Evolutionary conservation across 2,888 invertebrate species (phyloP).

Genomic region (Drosophila austrosaltans): DNA sequence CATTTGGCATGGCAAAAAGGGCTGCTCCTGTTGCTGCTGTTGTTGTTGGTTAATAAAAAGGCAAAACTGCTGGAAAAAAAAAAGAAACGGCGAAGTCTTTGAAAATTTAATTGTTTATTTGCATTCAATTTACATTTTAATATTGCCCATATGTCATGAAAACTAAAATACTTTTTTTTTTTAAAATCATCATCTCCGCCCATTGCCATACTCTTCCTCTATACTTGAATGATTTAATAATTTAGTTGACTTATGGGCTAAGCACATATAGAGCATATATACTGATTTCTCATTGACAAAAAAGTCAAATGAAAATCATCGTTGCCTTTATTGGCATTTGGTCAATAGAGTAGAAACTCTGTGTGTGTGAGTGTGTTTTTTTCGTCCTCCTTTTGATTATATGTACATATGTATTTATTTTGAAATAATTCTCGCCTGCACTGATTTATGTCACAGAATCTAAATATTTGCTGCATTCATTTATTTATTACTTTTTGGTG

Average conservation of each 20-base stretch:
- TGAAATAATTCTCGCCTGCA: conserved; percentile 31
- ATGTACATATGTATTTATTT: conserved; percentile 5
- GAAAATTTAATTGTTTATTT: conserved; percentile 80
- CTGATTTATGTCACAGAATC: conserved; percentile 41
- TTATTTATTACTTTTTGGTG: conserved; percentile 19
- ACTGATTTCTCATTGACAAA: conserved; percentile 27
- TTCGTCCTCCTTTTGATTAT: conserved; percentile 15
- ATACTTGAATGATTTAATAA: conserved; percentile 32
- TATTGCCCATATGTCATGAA: conserved; percentile 80
- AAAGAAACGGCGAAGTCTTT: conserved; percentile 40
- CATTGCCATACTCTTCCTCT: background rate
- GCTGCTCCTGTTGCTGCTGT: too few relatives aligned
- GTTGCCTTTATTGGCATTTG: conserved; percentile 35
- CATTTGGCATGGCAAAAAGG: conserved; percentile 42
- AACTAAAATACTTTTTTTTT: conserved; percentile 27
- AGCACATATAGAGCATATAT: conserved; percentile 17
- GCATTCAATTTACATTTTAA: conserved; percentile 81
- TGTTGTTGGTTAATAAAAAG: conserved; percentile 8
- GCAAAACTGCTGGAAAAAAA: background rate
- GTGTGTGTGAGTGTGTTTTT: background rate
- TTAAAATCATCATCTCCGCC: background rate
- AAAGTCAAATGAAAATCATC: conserved; percentile 38
- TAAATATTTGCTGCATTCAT: conserved; percentile 27
- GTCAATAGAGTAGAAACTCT: conserved; percentile 25
- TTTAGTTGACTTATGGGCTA: conserved; percentile 45